Evolutionary conservation across 2,113 vertebrate genomes (phyloP).

Genomic region (Penelope pileata): DNA sequence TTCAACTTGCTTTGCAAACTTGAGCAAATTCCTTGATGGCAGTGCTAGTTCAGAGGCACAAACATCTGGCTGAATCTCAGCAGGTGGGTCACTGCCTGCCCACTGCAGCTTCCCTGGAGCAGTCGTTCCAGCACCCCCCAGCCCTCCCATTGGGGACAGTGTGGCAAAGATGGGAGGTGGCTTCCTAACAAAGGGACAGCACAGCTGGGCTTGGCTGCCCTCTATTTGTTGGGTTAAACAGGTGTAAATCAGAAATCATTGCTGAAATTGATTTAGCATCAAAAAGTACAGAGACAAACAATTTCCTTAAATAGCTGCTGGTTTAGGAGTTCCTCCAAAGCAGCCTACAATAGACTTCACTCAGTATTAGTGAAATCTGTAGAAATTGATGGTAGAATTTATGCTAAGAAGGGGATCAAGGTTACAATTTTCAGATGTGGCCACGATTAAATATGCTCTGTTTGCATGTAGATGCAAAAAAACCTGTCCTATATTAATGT

Average conservation of each 20-base stretch:
- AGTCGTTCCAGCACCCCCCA: not conserved
- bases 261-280: too few relatives aligned
- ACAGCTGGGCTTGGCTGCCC: not conserved
- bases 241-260: not conserved
- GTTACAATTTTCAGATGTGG: not conserved
- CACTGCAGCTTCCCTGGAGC: not conserved
- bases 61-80: not conserved
- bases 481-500: not conserved
- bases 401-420: not conserved
- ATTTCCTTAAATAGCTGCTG: not conserved
- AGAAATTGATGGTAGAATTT: not conserved
- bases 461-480: not conserved
- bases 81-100: not conserved
- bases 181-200: not conserved
- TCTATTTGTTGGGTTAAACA: not conserved
- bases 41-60: not conserved
- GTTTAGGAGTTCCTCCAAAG: not conserved
- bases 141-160: not conserved
- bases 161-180: not conserved
- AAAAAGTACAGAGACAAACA: not conserved
- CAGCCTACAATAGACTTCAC: not conserved
- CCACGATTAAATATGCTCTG: not conserved
- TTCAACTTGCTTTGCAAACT: not conserved
- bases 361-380: rapidly evolving
- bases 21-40: constrained; percentile 19